phyloP scores from a whole-genome alignment of 2,888 invertebrate genomes.

The Caenorhabditis sp. region DNA sequence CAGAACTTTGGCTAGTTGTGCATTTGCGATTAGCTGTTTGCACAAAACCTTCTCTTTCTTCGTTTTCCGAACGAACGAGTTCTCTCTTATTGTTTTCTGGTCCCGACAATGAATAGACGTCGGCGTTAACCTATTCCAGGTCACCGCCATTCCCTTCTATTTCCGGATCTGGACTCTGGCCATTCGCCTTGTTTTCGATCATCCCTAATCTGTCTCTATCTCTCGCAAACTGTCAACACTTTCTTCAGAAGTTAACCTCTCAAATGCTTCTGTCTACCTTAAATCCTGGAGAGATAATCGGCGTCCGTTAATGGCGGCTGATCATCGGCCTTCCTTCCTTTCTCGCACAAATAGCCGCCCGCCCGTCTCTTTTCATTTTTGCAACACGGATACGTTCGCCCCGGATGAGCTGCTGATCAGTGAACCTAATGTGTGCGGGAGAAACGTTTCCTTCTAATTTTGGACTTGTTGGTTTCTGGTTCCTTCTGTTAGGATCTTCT shows the following conservation, averaged over 20 bases:
- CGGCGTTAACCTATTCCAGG: background rate
- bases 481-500: slow-evolving; percentile 1
- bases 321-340: slow-evolving; percentile 17
- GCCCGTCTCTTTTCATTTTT: background rate
- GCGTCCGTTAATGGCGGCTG: background rate
- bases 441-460: slow-evolving; percentile 27
- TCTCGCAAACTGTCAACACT: background rate
- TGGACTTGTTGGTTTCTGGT: slow-evolving; percentile 36
- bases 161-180: slow-evolving; percentile 3
- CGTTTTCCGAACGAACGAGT: background rate
- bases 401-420: slow-evolving; percentile 15
- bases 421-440: slow-evolving; percentile 17
- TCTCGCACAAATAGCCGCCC: slow-evolving; percentile 1
- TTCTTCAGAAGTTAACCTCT: too few relatives aligned
- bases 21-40: slow-evolving; percentile 22
- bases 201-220: too few relatives aligned
- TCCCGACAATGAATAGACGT: background rate
- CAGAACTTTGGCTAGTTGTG: slow-evolving; percentile 35
- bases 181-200: background rate
- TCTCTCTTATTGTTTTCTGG: slow-evolving; percentile 5
- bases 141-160: background rate
- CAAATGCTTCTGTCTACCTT: background rate
- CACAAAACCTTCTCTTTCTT: background rate
- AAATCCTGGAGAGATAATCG: slow-evolving; percentile 2
- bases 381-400: slow-evolving; percentile 23